These are phyloP conservation scores for Uria lomvia DNA, from an alignment of 2,113 vertebrate species.

Conservation along the genomic window DNA sequence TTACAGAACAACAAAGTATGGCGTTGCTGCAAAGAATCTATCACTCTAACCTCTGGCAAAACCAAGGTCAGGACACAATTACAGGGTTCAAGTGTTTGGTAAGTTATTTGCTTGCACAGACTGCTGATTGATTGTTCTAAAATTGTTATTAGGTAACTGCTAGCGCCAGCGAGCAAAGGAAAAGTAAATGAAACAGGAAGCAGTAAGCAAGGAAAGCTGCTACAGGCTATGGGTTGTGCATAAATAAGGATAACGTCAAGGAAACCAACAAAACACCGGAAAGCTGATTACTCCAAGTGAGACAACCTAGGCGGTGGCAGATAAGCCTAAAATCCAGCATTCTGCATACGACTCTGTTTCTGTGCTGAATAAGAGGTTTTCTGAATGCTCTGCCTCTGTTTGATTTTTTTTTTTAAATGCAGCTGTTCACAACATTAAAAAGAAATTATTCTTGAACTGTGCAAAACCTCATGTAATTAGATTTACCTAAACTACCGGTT, in stretches of 20 bases:
- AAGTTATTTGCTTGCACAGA: slow-evolving; percentile 50
- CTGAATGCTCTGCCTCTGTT: not conserved
- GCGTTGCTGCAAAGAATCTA: not conserved
- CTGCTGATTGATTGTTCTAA: slow-evolving; percentile 43
- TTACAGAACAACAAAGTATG: not conserved
- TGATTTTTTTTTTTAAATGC: not conserved
- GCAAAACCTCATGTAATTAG: not conserved
- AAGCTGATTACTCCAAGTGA: not conserved
- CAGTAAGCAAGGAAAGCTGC: not conserved
- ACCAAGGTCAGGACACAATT: slow-evolving; percentile 58
- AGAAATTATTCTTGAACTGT: not conserved
- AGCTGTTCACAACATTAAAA: not conserved
- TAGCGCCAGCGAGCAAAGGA: not conserved
- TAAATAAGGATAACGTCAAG: not conserved
- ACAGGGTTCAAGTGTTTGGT: slow-evolving; percentile 59
- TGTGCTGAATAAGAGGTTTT: not conserved
- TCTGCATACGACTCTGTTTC: not conserved
- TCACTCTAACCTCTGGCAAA: slow-evolving; percentile 36
- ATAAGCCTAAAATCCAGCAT: not conserved
- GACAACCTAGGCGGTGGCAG: not conserved
- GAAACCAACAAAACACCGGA: not conserved
- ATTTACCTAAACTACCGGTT: not conserved
- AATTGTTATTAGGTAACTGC: slow-evolving; percentile 35
- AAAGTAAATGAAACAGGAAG: slow-evolving; percentile 5
- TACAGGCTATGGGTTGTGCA: not conserved